Base-by-base conservation (phyloP, 2,888 invertebrate species). In the Drosophila eohydei region DNA sequence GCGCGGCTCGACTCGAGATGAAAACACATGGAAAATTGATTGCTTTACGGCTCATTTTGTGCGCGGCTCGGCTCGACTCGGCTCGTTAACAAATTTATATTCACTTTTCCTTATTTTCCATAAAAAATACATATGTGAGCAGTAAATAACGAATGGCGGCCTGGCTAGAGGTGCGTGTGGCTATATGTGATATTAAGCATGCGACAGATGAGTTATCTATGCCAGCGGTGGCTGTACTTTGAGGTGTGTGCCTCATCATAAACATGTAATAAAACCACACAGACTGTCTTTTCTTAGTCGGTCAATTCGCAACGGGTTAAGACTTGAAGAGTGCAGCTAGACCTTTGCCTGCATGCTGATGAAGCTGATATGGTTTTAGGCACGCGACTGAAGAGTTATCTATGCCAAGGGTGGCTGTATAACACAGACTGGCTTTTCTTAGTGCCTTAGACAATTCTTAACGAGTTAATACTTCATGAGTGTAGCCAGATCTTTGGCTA, bases 21-120 rank as follows among this genome's bases (percentile, higher is more conserved):
- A 81, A 76, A 84, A 82, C 88, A 84, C 85, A 89, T 88, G 85
- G 69, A 72, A 80, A 88, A 88, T 88, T 89, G 85, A 86, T 86
- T 89, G 81, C 85, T 89, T 85, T 81, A 89, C 83, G 88, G 89
- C 85, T 89, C 89, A 89, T 89, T 86, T 86, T 89, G 81, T 71
- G 69, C 63, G 66, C 61, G 40, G 81, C 86, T 21, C 21, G 21
- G 21, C 21, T 21, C 21, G 21, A 21, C 21, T 21, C 61, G 40
- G 81, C 86, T 88, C 83, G 83, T 88, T 83, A 83, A 78, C 64
- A 73, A 69, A 76, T 78, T 74, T 78, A 80, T 80, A 71, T 80
- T 80, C 71, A 81, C 58, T 70, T 71, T 28, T 34, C 63, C 56
- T 48, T 63, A 40, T 48, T 56, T 34, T 63, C 71, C 60, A 56